These are phyloP conservation scores for Corydoras sp. DNA, from an alignment of 2,113 vertebrate species.

Conservation along the genomic window DNA sequence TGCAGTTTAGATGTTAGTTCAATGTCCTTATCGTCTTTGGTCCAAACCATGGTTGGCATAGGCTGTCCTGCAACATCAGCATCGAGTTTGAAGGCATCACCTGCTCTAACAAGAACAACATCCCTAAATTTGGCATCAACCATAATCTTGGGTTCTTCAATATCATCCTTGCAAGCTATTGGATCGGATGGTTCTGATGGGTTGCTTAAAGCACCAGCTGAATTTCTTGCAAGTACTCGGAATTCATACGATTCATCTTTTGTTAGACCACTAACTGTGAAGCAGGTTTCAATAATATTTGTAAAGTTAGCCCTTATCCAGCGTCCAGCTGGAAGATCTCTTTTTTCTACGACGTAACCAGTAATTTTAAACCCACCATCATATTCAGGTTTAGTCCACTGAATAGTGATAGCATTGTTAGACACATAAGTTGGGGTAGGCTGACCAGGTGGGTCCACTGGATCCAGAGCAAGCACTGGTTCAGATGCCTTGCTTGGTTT, in stretches of 20 bases:
- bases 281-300: slow-evolving; percentile 91
- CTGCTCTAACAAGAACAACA: slow-evolving; percentile 81
- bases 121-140: slow-evolving; percentile 93
- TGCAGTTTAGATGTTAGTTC: slow-evolving; percentile 86
- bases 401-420: slow-evolving; percentile 84
- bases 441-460: slow-evolving; percentile 91
- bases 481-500: slow-evolving; percentile 95
- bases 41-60: slow-evolving; percentile 87
- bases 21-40: slow-evolving; percentile 90
- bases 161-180: slow-evolving; percentile 88
- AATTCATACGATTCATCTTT: slow-evolving; percentile 93
- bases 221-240: slow-evolving; percentile 88
- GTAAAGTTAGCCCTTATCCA: slow-evolving; percentile 97
- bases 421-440: slow-evolving; percentile 82
- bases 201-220: slow-evolving; percentile 84
- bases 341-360: slow-evolving; percentile 92
- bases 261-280: slow-evolving; percentile 91
- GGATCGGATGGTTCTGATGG: slow-evolving; percentile 90
- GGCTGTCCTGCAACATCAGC: slow-evolving; percentile 92
- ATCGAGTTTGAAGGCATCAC: slow-evolving; percentile 88
- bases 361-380: slow-evolving; percentile 98
- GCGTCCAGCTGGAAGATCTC: slow-evolving; percentile 85
- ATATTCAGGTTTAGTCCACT: slow-evolving; percentile 94
- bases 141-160: slow-evolving; percentile 89
- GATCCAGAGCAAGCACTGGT: slow-evolving; percentile 84